Percentiles rank a stretch among this genome's conserved stretches.
Evolutionary conservation across 2,888 invertebrate genomes (phyloP).

Genomic region (Tridacna crocea): DNA sequence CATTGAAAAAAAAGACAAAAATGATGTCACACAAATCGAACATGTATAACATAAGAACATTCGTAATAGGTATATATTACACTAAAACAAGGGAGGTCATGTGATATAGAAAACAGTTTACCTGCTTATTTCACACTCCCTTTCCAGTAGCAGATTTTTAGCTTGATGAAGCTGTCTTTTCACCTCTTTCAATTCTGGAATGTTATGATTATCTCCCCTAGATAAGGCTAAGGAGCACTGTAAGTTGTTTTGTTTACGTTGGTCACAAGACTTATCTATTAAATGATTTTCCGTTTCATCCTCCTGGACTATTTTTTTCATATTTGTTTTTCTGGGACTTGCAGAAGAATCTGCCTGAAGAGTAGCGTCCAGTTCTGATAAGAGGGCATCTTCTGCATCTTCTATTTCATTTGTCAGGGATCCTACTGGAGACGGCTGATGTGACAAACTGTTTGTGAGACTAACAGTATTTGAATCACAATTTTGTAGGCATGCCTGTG

Average conservation of each 20-base stretch:
- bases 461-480: neutral
- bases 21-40: too few species aligned
- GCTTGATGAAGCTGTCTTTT: constrained; percentile 68
- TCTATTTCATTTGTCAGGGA: neutral
- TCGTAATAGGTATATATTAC: too few species aligned
- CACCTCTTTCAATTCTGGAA: constrained; percentile 59
- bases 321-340: neutral
- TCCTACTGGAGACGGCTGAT: neutral
- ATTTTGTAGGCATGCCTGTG: neutral
- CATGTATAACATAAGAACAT: too few species aligned
- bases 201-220: constrained; percentile 31
- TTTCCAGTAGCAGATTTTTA: constrained; percentile 64
- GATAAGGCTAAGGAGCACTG: constrained; percentile 37
- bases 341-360: constrained; percentile 23
- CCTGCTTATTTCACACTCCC: constrained; percentile 70
- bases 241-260: constrained; percentile 51
- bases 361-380: constrained; percentile 76
- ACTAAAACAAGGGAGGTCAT: too few species aligned
- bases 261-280: constrained; percentile 46
- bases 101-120: constrained; percentile 24
- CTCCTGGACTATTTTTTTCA: neutral
- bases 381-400: constrained; percentile 72
- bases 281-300: neutral
- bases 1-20: neutral
- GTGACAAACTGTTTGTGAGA: neutral